Evolutionary conservation across 2,797 vertebrate genomes (phyloP), one percentile per base, ranked within the genome.

Genomic region (Loriculus beryllinus): DNA sequence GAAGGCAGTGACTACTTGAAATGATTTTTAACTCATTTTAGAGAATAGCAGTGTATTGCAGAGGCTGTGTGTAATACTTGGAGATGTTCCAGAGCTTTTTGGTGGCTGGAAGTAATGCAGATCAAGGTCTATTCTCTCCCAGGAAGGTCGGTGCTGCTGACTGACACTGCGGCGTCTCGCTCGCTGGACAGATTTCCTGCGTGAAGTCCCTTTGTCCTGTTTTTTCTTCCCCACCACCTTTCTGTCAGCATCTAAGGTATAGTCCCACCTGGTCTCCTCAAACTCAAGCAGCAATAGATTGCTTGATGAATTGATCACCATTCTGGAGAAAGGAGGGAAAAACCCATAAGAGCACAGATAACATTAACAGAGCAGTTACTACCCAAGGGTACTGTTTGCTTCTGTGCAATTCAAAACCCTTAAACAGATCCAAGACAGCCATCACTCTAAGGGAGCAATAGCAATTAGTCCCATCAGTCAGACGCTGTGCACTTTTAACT

Each of bases 181-280:
- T 22, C 13, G 74, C 65, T 82, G 76, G 23, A 91, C 49, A 12
- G 40, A 23, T 31, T 78, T 64, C 92, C 64, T 52, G 33, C 87
- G 47, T 19, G 71, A 33, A 28, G 59, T 29, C 60, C 82, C 71
- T 25, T 57, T 92, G 70, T 3, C 42, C 68, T 74, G 76, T 17
- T 52, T 92, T 33, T 92, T 45, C 69, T 95, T 92, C 22, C 57
- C 85, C n/a, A 3, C 17, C 57, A 3, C 2, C 43, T 86, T 37
- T 28, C 40, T 52, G 28, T 95, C 80, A 1, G 37, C n/a, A 13
- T 14, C 7, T 1, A 90, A 77, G 3, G 82, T 72, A 51, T 98
- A 98, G 89, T 99, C 98, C 99, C 99, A 99, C 13, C 85, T 71
- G 54, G 98, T 94, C 8, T 98, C 95, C 82, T 98, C 96, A 70